Conservation (phyloP, 1,140 invertebrate genomes). For the Macrocentrus cingulum region DNA sequence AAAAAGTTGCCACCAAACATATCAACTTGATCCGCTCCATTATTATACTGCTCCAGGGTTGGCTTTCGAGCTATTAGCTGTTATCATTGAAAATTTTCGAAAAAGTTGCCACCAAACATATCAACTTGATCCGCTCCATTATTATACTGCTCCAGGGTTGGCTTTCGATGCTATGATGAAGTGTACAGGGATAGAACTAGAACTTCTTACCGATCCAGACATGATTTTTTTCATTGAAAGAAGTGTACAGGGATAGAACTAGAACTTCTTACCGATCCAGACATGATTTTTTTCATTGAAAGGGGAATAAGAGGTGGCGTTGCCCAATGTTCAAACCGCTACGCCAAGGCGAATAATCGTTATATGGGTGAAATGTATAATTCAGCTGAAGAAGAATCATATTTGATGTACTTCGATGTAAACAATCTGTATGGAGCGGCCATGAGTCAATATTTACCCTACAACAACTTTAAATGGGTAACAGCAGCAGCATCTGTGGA, state of each 20-base stretch:
- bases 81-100: too few species aligned
- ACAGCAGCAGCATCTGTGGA: slow-evolving; percentile 31
- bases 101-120: too few species aligned
- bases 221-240: too few species aligned
- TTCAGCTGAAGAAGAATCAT: slow-evolving; percentile 38
- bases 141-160: too few species aligned
- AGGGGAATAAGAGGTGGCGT: slow-evolving; percentile 37
- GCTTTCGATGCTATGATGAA: slow-evolving; percentile 22
- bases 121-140: too few species aligned
- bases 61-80: too few species aligned
- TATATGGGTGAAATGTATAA: slow-evolving; percentile 50
- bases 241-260: slow-evolving; percentile 50
- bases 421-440: slow-evolving; percentile 51
- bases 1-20: slow-evolving; percentile 28
- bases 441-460: slow-evolving; percentile 55
- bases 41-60: slow-evolving; percentile 41
- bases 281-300: slow-evolving; percentile 46
- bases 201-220: too few species aligned
- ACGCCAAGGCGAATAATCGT: slow-evolving; percentile 56
- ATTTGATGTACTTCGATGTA: slow-evolving; percentile 40
- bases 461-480: slow-evolving; percentile 53
- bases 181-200: too few species aligned
- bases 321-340: slow-evolving; percentile 44
- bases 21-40: slow-evolving; percentile 35
- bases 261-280: slow-evolving; percentile 49